A percentile compares a stretch with the other conserved stretches of the same genome.
Evolutionary conservation across 35 echinoderm and acorn worm species (phyloP).

Genomic region (Hemicentrotus pulcherrimus): DNA sequence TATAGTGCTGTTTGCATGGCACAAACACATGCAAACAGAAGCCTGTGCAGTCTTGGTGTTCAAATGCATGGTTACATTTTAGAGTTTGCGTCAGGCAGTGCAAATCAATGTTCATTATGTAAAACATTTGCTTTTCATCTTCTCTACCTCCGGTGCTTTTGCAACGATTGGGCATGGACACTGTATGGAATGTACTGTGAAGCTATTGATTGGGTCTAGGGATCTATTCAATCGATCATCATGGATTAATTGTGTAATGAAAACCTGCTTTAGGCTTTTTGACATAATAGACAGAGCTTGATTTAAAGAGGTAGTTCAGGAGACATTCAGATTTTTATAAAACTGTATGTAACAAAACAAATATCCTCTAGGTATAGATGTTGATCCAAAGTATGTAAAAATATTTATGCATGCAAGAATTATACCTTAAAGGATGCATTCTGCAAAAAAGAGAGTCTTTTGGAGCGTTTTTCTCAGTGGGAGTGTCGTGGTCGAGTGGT

Average conservation of each 20-base stretch:
- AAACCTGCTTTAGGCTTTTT: neutral
- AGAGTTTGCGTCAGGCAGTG: neutral
- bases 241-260: neutral
- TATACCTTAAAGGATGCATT: no score
- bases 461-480: no score
- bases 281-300: neutral
- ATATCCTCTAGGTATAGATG: no score
- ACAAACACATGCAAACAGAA: neutral
- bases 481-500: no score
- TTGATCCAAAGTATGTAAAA: no score
- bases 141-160: neutral
- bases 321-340: neutral
- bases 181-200: neutral
- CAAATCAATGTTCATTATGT: neutral
- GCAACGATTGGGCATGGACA: neutral
- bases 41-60: neutral
- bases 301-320: neutral
- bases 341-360: neutral
- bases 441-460: no score
- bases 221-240: neutral
- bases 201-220: neutral
- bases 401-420: no score
- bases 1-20: neutral
- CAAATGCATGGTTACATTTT: neutral
- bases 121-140: conserved; percentile 9